Evolutionary conservation across 2,888 invertebrate species (phyloP), one percentile per base, ranked within the genome.

Genomic region (Yponomeuta sedellus): DNA sequence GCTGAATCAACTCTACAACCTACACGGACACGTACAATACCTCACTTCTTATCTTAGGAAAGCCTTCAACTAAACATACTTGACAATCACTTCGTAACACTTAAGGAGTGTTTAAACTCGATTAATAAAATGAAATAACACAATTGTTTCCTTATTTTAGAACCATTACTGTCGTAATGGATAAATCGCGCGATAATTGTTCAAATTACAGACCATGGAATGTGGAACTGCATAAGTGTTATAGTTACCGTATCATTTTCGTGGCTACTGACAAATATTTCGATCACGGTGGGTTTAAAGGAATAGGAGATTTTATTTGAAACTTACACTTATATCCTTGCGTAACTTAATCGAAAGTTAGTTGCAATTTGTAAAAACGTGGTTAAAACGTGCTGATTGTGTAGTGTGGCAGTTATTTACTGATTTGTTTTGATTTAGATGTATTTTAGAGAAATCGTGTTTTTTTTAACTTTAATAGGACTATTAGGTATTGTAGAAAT

Each of bases 191-290:
- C 34, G 63, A 40, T 72, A 76, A 52, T 52, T 52, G 44, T 16
- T 52, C 16, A 52, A 52, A 74, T 74, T 72, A 71, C 68, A 73
- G 70, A 67, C 19, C 16, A 63, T 39, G 19, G 34, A 40, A 39
- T 39, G 1, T n/a, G 19, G 39, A 52, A 44, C 44, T 22, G 19
- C 12, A 63, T 63, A 22, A 63, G 10, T 65, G 63, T 69, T 65
- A 65, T 62, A 19, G 66, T 61, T 57, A 64, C 34, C 66, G 66
- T 22, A 58, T 65, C 52, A 65, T 69, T 71, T 71, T 68, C 69
- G 69, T 71, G 71, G 72, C 71, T 70, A 73, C 67, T 10, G 20
- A 22, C 44, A 63, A 63, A 63, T 20, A 12, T 63, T 52, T 16
- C 44, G 16, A 52, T 52, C 16, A 16, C 16, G 5, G 44, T 16